Base-by-base conservation (phyloP, 2,797 vertebrate genomes). In the Hippoglossus hippoglossus region DNA sequence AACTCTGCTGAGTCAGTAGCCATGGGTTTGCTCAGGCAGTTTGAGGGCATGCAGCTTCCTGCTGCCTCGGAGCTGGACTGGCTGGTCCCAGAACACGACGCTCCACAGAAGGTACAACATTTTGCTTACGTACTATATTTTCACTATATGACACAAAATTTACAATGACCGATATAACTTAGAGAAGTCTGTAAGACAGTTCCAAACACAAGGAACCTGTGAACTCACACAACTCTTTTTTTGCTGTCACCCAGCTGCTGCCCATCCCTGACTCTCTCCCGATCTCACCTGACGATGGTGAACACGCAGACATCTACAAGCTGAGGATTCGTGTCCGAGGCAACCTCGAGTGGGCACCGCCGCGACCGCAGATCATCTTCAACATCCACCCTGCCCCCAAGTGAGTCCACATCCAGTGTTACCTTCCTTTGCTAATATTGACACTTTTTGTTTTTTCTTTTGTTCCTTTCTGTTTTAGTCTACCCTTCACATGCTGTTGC, bases 1-100 rank as follows among this genome's bases (percentile, higher is more conserved):
- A 99, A 97, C 78, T 99, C 98, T 0, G 98, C 98, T 0, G 98
- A 99, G 89, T 98, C 97, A 0, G 98, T 99, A 59, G 98, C 98
- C 59, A 98, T 99, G 98, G 98, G 98, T 69, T 94, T 99, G 47
- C 95, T 99, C 88, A 93, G 95, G 85, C 98, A 99, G 90, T 99
- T 99, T 80, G 97, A 99, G 70, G 98, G 98, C 70, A 98, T 99
- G 96, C 97, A 99, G 91, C 96, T 99, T 25, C 98, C 98, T 0
- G 97, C 98, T 0, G 98, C 98, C 60, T 99, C 98, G 0, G 98
- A 99, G 83, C 92, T 99, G 0, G 97, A 99, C 80, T 99, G 98
- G 98, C 94, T 99, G 60, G 97, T 99, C 49, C 96, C 97, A 0
- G 98, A 99, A 78, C 96, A 97, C 0, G 98, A 99, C 0, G 98